Evolutionary conservation across 2,113 vertebrate species (phyloP), one percentile per base, ranked within the genome.

Genomic region (Clupea harengus): DNA sequence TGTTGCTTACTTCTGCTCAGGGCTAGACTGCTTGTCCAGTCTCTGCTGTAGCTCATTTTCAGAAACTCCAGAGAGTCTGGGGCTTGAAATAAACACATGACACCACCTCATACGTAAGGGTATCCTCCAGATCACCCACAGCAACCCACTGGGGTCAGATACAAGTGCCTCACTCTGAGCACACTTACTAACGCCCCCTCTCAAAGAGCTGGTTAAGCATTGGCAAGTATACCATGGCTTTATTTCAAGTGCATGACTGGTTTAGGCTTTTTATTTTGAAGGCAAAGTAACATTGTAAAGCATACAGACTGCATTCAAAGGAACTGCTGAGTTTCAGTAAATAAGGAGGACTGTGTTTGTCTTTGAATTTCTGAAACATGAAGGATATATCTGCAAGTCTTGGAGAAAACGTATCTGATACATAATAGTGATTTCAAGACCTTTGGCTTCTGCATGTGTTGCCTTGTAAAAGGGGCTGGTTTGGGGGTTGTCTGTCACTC

Each of bases 51-150:
- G 54, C 54, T 28, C 47, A 67, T 52, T 80, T 46, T 0, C 32
- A 82, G 45, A 20, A 52, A 78, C 86, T 86, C 85, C 20, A 45
- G 64, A 72, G 81, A 64, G 64, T 81, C 81, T 88, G 54, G 54
- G 46, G 85, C 72, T 50, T 39, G 84, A 54, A 46, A 86, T 45
- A 25, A 81, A 81, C 44, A 86, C 85, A 84, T 81, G 57, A 85
- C 72, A 78, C 72, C 72, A 32, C 85, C 52, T 85, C 46, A 18
- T 67, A 32, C 45, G 81, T 45, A 85, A 85, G 67, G 20, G 45
- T 81, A 84, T 86, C 81, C 60, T n/a, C 52, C 54, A 54, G 84
- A 20, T 49, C 84, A 32, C 72, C 20, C 57, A n/a, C 49, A 46
- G 50, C 49, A 47, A 54, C 54, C 64, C 78, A 39, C 82, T 45